A percentile compares a stretch with the other conserved stretches of the same genome.
These are phyloP conservation scores for Altica lythri DNA, from an alignment of 2,888 invertebrate genomes.

Conservation along the genomic window DNA sequence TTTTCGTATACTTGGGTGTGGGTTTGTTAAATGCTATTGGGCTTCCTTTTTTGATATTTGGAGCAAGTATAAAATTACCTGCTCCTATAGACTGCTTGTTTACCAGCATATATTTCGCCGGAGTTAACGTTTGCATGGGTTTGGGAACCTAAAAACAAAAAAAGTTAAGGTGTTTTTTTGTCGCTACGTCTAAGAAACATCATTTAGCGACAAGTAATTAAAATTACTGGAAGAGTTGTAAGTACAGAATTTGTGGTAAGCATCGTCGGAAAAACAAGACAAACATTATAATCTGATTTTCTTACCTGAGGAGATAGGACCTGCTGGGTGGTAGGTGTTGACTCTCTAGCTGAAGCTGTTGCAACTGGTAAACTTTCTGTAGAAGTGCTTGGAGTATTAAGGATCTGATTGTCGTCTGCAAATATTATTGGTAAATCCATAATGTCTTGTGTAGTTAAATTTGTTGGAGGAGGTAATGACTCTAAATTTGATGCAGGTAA, in stretches of 20 bases:
- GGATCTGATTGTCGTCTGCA: constrained; percentile 62
- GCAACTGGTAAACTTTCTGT: neutral
- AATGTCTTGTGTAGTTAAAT: constrained; percentile 62
- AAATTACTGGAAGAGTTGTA: too few species aligned
- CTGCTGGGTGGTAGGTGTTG: constrained; percentile 1
- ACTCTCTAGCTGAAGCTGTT: neutral
- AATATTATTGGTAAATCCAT: constrained; percentile 70
- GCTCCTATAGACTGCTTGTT: constrained; percentile 27
- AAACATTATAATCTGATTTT: too few species aligned
- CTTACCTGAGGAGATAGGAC: too few species aligned
- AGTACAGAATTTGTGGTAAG: too few species aligned
- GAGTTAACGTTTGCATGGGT: constrained; percentile 10
- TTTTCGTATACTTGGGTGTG: constrained; percentile 56
- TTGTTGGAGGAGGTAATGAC: constrained; percentile 53
- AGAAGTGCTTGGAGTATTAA: constrained; percentile 39
- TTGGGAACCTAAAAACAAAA: constrained; percentile 10
- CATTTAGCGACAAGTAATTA: too few species aligned
- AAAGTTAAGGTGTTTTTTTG: neutral
- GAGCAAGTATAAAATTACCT: constrained; percentile 20
- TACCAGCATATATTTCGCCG: constrained; percentile 27
- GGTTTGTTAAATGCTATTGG: constrained; percentile 32
- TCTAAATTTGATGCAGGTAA: constrained; percentile 30
- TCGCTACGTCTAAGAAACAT: too few species aligned
- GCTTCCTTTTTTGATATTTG: constrained; percentile 16
- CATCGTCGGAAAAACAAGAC: too few species aligned